Base-by-base conservation (phyloP, 2,113 vertebrate genomes). In the Phodopus roborovskii region DNA sequence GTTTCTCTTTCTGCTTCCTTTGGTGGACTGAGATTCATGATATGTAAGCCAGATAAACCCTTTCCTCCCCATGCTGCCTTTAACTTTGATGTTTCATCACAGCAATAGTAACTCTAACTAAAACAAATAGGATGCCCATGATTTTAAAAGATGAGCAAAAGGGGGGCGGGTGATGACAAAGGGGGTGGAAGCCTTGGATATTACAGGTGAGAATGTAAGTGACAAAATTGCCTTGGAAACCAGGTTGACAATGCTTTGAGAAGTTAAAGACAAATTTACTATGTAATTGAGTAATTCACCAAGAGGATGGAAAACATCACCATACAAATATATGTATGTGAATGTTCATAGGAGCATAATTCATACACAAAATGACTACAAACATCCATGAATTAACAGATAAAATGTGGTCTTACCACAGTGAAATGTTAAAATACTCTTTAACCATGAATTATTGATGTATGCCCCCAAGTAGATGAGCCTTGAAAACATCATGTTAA, bases 361-460 rank as follows among this genome's bases (percentile, higher is more conserved):
- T 86, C 24, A 75, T 30, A 79, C 39, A 95, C 73, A 86, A 93
- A 90, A 71, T 71, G 45, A 95, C 56, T 28, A 42, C 68, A 83
- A 77, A 74, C 50, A 17, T 33, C 30, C 36, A 48, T 45, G 70
- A 84, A 24, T 9, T 24, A 48, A 30, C 28, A 73, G 71, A 33
- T 11, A 70, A 87, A 89, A 62, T 90, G 10, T 73, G 33, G 17
- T 50, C 42, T 1, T 75, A 62, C 81, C 42, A 91, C 24, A 91
- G n/a, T 56, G 26, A 77, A 70, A 70, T 91, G 39, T 56, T 88
- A 17, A n/a, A 42, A 56, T 74, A 60, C 39, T 78, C 74, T 83
- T 79, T 26, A 75, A 26, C 24, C 60, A 68, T 50, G 11, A 66
- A 33, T n/a, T 53, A 15, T 84, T 73, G 16, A 17, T 28, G 20